A percentile compares a stretch with the other conserved stretches of the same genome.
Evolutionary conservation across 1,140 invertebrate species (phyloP).

Genomic region (Lepidurus arcticus): DNA sequence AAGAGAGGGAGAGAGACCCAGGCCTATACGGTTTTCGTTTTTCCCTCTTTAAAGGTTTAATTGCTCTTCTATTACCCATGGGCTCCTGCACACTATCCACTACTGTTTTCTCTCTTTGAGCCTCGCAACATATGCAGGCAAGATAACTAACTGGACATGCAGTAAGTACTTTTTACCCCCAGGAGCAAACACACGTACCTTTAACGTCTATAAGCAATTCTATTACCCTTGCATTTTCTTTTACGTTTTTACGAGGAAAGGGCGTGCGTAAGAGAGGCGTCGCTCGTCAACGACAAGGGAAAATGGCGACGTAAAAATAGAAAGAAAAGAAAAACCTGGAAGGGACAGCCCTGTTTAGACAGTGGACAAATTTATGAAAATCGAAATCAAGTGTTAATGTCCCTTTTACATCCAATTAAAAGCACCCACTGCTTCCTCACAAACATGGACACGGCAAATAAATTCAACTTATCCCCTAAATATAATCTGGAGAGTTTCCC

Average conservation of each 20-base stretch:
- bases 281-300: background rate
- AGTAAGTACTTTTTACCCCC: background rate
- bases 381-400: slow-evolving; percentile 2
- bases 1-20: background rate
- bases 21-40: background rate
- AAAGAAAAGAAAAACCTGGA: background rate
- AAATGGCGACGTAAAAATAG: slow-evolving; percentile 24
- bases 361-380: slow-evolving; percentile 5
- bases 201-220: background rate
- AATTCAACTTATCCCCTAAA: too few species aligned
- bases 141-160: background rate
- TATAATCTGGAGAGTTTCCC: too few species aligned
- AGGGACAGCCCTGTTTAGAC: background rate
- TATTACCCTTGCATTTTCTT: background rate
- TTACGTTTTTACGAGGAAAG: background rate
- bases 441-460: too few species aligned
- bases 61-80: slow-evolving; percentile 11
- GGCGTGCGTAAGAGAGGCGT: background rate
- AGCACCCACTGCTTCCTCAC: too few species aligned
- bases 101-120: background rate
- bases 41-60: background rate
- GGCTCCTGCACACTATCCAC: background rate
- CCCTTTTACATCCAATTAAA: background rate
- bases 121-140: background rate
- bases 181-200: background rate